Evolutionary conservation across 2,888 invertebrate species (phyloP), one percentile per base, ranked within the genome.

Genomic region (Stenotaenia linearis): DNA sequence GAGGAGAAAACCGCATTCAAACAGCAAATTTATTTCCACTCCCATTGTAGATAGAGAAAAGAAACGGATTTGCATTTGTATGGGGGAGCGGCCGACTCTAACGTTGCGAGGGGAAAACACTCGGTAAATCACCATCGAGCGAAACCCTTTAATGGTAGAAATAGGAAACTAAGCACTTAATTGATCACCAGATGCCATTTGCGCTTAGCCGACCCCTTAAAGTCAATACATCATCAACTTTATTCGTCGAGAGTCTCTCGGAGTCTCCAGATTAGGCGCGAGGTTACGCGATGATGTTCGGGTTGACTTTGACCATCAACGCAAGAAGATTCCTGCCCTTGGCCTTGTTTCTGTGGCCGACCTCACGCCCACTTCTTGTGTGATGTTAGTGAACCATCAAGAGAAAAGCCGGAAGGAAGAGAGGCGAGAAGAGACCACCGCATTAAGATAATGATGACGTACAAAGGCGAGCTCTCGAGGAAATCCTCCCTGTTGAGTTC

Each of bases 381-480:
- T 28, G 50, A 50, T 50, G 50, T 50, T 50, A 50, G 50, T 18
- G 69, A 69, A 28, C 69, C 69, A 69, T 69, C 69, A 69, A 69
- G 69, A 69, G 69, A 69, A 69, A 28, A 69, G 69, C 69, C 69
- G 69, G 69, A 69, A 69, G 69, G 69, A 69, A 69, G 69, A 69
- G 69, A 69, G 50, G 12, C 25, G 69, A 69, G 69, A 69, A 28
- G 69, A 69, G 28, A 69, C 69, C 69, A 69, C 69, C 69, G 69
- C 69, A 69, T 69, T 69, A 69, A 69, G 69, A 69, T 69, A 69
- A 69, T 69, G 69, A 69, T 69, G 69, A 69, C 69, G 69, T 69
- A 69, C 25, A 69, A 69, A 69, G 69, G 69, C 69, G 69, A 69
- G 69, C 25, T 69, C 69, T 25, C 28, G 69, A 69, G 69, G 69